Conservation (phyloP, 2,797 vertebrate species). For the Phyllotis vaccarum region DNA sequence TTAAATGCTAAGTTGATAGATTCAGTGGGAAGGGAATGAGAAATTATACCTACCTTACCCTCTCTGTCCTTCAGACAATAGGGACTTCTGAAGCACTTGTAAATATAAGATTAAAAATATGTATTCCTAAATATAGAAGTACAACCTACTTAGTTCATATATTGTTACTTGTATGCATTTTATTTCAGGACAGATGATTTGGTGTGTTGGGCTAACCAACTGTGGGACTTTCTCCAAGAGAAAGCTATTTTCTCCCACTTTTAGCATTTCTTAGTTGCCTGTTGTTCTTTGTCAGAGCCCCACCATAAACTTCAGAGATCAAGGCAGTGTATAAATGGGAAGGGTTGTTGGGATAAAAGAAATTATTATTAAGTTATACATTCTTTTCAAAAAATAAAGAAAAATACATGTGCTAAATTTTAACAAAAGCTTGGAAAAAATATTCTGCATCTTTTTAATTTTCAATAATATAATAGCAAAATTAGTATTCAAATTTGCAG, state of each 20-base stretch:
- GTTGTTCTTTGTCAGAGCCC: background rate
- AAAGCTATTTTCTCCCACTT: background rate
- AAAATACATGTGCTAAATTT: constrained; percentile 1
- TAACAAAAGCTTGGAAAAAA: background rate
- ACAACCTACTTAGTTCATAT: background rate
- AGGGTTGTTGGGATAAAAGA: background rate
- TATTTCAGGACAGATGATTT: background rate
- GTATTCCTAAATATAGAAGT: background rate
- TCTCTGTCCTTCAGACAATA: background rate
- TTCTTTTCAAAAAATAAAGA: background rate
- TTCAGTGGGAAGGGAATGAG: background rate
- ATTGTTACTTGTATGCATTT: background rate
- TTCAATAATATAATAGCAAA: background rate
- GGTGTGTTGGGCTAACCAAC: too few relatives aligned
- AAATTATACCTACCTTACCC: background rate
- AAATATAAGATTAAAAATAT: background rate
- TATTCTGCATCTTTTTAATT: background rate
- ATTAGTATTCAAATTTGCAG: background rate
- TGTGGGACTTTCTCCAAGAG: background rate
- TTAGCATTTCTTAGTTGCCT: background rate
- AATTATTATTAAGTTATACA: background rate
- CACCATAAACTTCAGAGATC: background rate
- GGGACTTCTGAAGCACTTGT: background rate
- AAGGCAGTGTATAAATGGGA: background rate
- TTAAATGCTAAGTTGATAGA: background rate